Evolutionary conservation across 2,113 vertebrate species (phyloP), one percentile per base, ranked within the genome.

Genomic region (Dipodomys spectabilis): DNA sequence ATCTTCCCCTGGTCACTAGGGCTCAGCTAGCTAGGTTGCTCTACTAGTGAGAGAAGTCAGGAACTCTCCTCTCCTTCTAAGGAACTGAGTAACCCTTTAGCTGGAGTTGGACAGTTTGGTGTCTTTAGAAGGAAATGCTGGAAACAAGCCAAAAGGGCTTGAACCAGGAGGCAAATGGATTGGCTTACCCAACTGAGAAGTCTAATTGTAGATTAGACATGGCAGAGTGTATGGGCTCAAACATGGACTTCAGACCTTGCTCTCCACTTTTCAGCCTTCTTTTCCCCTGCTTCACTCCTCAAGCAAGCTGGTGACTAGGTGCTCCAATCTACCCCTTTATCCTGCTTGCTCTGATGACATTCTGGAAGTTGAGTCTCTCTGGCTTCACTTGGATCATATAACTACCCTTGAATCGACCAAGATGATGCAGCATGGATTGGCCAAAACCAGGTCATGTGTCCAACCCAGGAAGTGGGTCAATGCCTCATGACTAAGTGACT

Each of bases 401-500:
- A 10, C 18, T 27, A 13, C 57, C 68, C 53, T 30, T 30, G 57
- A 53, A 9, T 27, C 68, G 69, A 6, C 0, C 67, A 53, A 44
- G 10, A 83, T 2, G 23, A 44, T 39, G 23, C 18, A 77, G 22
- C 1, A 3, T 15, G 49, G 60, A 78, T 13, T 73, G 80, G 28
- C 22, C 53, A 28, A 68, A 68, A 64, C 4, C 7, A 18, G 57
- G 44, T 20, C 85, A 39, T 35, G 71, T 60, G 71, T 67, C 62
- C 28, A 75, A 16, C 39, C 9, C 49, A 20, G n/a, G 67, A 35
- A 12, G 20, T 69, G 27, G 10, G 32, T 25, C 39, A 69, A 4
- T 28, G 39, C 9, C 39, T 11, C 0, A 0, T 49, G 45, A 73
- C 8, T 4, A n/a, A 32, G 0, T 0, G 20, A 28, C 57, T 45